Evolutionary conservation across 1,140 invertebrate species (phyloP).

Genomic region (Brachionus manjavacas): DNA sequence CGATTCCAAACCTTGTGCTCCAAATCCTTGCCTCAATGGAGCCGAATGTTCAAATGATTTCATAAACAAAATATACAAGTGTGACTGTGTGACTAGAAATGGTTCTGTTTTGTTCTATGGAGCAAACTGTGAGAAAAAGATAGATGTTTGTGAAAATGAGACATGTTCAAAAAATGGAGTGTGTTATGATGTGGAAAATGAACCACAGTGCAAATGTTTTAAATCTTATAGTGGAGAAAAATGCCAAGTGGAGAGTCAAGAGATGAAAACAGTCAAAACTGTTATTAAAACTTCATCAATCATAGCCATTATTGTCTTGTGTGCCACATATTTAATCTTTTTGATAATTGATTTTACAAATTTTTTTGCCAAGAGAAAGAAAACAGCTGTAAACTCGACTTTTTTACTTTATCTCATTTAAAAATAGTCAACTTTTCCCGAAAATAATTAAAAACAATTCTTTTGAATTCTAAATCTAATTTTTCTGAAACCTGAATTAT

Average conservation of each 20-base stretch:
- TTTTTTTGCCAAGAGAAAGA: not conserved
- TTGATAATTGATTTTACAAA: not conserved
- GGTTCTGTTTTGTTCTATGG: not conserved
- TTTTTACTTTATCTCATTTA: too few relatives aligned
- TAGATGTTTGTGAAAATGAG: not conserved
- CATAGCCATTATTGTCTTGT: not conserved
- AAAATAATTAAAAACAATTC: too few relatives aligned
- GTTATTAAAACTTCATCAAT: not conserved
- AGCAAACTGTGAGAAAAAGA: not conserved
- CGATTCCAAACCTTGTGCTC: not conserved
- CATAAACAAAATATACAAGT: not conserved
- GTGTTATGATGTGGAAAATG: not conserved
- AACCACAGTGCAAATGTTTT: slow-evolving; percentile 19
- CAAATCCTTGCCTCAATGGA: not conserved
- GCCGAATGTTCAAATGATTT: not conserved
- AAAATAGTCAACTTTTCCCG: too few relatives aligned
- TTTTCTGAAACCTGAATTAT: too few relatives aligned
- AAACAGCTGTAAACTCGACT: too few relatives aligned
- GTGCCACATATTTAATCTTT: not conserved
- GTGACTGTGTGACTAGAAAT: not conserved
- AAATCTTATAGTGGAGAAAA: not conserved
- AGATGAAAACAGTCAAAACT: not conserved
- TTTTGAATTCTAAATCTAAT: too few relatives aligned
- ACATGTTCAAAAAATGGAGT: slow-evolving; percentile 33
- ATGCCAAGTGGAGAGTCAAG: not conserved